Evolutionary conservation across 2,797 vertebrate species (phyloP), one percentile per base, ranked within the genome.

Genomic region (Anguilla marmorata): DNA sequence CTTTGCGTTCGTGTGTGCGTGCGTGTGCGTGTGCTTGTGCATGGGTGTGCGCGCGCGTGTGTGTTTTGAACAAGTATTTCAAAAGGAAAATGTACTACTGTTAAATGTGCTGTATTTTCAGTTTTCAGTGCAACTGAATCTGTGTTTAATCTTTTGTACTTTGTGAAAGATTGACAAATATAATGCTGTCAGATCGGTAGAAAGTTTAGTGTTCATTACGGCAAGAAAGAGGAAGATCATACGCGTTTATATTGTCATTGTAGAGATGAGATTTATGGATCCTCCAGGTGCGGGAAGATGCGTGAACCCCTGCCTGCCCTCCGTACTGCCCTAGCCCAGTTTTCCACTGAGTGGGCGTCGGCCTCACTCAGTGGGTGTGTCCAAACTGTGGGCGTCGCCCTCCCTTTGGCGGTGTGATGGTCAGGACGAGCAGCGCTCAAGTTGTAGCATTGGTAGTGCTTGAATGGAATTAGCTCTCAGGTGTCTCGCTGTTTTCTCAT

Each of bases 31-130:
- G 50, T 11, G 50, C 9, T 6, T 11, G 54, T 16, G 54, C 14
- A 14, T 56, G 54, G 0, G 54, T 56, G 54, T 2, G 54, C 12
- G 54, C 2, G 14, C 14, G 54, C 14, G 16, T 2, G 54, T 16
- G 54, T 19, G 54, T 19, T 56, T 48, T 84, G 56, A 94, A 95
- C 92, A 94, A 92, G 93, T 91, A 88, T 91, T 87, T 90, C 91
- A 93, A 94, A 94, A 94, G 91, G 93, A 91, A 92, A 93, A 94
- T 93, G 94, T 92, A 94, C 94, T 94, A 94, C 93, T 95, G 95
- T 96, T 94, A 96, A 95, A 93, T 92, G 94, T 97, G 93, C 94
- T 92, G 91, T 93, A 91, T 93, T 94, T 94, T 91, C 91, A 90
- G 90, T 79, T 94, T 93, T 91, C 91, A 90, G 90, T 79, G 33